phyloP scores from a whole-genome alignment of 2,113 vertebrate genomes.

The Noctilio leporinus region DNA sequence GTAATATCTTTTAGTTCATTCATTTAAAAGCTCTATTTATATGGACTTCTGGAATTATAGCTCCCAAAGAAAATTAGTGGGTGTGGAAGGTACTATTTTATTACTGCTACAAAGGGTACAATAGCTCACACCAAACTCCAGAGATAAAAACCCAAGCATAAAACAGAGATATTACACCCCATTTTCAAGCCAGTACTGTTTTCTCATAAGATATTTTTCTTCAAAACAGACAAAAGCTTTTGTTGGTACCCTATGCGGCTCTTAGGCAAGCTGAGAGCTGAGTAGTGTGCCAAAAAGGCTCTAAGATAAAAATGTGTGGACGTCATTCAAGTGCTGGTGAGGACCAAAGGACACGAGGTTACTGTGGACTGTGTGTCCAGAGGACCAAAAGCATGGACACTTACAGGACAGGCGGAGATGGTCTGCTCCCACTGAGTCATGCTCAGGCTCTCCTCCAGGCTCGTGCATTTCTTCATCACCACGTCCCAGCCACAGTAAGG shows the following conservation, averaged over 20 bases:
- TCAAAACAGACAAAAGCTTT: background rate
- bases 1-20: background rate
- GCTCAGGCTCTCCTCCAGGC: slow-evolving; percentile 92
- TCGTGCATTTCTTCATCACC: slow-evolving; percentile 93
- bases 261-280: background rate
- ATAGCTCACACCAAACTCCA: background rate
- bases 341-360: background rate
- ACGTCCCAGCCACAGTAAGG: slow-evolving; percentile 97
- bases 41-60: background rate
- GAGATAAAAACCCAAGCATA: background rate
- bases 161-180: background rate
- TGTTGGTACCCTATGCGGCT: background rate
- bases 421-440: slow-evolving; percentile 98
- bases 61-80: background rate
- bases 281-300: background rate
- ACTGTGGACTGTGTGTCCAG: fast-evolving
- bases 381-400: slow-evolving; percentile 38
- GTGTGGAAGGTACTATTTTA: background rate
- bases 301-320: background rate
- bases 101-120: background rate
- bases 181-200: background rate
- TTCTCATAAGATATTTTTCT: background rate
- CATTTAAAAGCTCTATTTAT: background rate
- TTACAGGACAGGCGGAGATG: slow-evolving; percentile 91
- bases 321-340: background rate